Evolutionary conservation across 2,113 vertebrate species (phyloP).

Genomic region (Rostratula benghalensis): DNA sequence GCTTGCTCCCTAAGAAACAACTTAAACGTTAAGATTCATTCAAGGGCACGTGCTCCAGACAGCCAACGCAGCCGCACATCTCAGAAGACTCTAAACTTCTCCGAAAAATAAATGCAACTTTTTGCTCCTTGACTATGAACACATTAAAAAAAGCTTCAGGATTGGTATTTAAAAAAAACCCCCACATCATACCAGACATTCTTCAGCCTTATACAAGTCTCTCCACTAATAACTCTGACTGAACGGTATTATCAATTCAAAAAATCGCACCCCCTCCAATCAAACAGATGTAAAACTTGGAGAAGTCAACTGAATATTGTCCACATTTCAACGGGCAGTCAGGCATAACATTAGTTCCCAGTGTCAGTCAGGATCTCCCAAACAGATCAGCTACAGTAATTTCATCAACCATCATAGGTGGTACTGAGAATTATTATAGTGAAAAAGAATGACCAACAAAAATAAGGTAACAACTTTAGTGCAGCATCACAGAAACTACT

Average conservation of each 20-base stretch:
- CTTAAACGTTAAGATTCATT: neutral
- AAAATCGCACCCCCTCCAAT: neutral
- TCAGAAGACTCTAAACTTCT: neutral
- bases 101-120: neutral
- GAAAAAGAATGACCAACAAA: neutral
- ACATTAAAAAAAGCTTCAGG: neutral
- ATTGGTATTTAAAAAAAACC: neutral
- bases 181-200: neutral
- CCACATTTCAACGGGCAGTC: neutral
- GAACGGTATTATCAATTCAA: neutral
- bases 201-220: neutral
- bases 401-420: neutral
- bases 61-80: neutral
- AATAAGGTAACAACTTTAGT: neutral
- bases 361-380: neutral
- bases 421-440: neutral
- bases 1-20: neutral
- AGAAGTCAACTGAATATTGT: neutral
- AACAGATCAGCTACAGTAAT: neutral
- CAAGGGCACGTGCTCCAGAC: neutral
- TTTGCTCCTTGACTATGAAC: neutral
- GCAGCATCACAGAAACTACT: neutral
- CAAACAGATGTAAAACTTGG: neutral
- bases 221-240: neutral
- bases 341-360: neutral